phyloP scores from a whole-genome alignment of 2,797 vertebrate species.

The Kryptopterus vitreolus region DNA sequence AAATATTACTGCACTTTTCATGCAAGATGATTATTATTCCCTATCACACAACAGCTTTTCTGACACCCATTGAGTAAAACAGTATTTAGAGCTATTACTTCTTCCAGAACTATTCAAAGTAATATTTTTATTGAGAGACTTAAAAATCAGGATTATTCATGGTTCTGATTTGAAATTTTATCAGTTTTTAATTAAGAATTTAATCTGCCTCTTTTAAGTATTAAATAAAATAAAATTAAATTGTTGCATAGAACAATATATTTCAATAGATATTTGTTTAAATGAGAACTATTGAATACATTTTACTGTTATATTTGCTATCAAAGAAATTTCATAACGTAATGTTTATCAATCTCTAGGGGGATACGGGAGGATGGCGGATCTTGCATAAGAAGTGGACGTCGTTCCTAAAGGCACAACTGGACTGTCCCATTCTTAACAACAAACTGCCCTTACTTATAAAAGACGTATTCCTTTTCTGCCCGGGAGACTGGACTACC shows the following conservation, averaged over 20 bases:
- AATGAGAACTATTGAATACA: too few relatives aligned
- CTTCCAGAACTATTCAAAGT: too few relatives aligned
- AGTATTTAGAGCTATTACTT: too few relatives aligned
- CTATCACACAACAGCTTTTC: background rate
- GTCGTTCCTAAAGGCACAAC: constrained; percentile 77
- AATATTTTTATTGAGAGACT: too few relatives aligned
- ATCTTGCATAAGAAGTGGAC: constrained; percentile 80
- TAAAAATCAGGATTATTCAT: too few relatives aligned
- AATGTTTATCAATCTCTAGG: constrained; percentile 63
- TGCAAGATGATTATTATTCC: background rate
- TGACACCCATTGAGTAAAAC: background rate
- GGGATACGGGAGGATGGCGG: constrained; percentile 71
- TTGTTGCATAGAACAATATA: too few relatives aligned
- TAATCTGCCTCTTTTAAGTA: too few relatives aligned
- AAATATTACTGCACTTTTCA: background rate
- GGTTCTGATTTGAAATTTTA: too few relatives aligned
- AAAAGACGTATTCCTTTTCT: constrained; percentile 76
- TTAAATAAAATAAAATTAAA: background rate
- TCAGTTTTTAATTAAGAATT: too few relatives aligned
- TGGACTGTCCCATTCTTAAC: constrained; percentile 74
- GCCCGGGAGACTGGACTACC: constrained; percentile 66
- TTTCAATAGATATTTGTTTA: too few relatives aligned
- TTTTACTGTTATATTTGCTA: too few relatives aligned
- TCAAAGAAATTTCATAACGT: background rate
- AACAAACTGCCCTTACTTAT: constrained; percentile 73